Evolutionary conservation across 2,888 invertebrate species (phyloP).

Genomic region (Epiblema foenella): DNA sequence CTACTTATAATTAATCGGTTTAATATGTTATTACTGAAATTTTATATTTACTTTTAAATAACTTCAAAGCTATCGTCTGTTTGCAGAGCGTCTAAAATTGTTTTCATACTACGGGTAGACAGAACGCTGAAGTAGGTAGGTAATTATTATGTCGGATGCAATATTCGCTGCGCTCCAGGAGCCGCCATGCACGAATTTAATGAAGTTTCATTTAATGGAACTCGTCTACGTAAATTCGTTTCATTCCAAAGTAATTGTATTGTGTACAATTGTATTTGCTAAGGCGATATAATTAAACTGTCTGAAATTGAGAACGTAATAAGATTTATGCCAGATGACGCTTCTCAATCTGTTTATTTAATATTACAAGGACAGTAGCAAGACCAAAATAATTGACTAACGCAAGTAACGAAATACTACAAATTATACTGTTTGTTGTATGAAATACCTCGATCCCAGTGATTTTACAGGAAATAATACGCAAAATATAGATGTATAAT

Average conservation of each 20-base stretch:
- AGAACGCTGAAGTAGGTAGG: constrained; percentile 23
- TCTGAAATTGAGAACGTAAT: constrained; percentile 8
- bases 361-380: no score
- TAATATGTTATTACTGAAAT: no score
- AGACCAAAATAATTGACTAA: not conserved
- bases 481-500: no score
- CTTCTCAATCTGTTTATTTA: not conserved
- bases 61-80: not conserved
- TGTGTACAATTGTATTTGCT: constrained; percentile 44
- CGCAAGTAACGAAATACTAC: not conserved
- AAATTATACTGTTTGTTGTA: no score
- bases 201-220: constrained; percentile 31
- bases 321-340: not conserved
- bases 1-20: no score
- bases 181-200: constrained; percentile 37
- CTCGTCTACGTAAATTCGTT: constrained; percentile 31
- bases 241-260: constrained; percentile 29
- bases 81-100: constrained; percentile 30
- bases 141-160: constrained; percentile 41
- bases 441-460: no score
- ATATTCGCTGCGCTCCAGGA: constrained; percentile 25
- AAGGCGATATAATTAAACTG: constrained; percentile 40
- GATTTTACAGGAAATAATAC: no score
- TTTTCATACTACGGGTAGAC: constrained; percentile 22
- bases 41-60: not conserved